phyloP scores from a whole-genome alignment of 1,140 invertebrate species.

The Probaryconus sp. region DNA sequence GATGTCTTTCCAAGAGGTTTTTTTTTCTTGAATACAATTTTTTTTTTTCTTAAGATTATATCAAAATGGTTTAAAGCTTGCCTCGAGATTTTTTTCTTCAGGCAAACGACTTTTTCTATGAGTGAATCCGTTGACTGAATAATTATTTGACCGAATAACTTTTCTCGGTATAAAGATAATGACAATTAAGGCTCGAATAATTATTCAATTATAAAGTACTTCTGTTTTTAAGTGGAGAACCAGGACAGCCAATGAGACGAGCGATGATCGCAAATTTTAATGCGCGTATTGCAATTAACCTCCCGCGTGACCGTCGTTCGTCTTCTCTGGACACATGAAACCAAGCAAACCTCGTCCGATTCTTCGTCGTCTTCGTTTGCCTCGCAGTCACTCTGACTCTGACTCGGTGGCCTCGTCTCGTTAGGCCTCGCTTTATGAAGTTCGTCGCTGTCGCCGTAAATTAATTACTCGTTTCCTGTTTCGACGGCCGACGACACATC shows the following conservation, averaged over 20 bases:
- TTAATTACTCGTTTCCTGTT: conserved; percentile 61
- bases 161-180: conserved; percentile 48
- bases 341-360: too few relatives aligned
- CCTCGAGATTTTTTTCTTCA: too few relatives aligned
- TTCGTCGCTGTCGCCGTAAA: conserved; percentile 31
- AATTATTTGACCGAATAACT: conserved; percentile 7
- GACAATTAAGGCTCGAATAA: conserved; percentile 37
- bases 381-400: not conserved
- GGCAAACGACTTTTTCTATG: too few relatives aligned
- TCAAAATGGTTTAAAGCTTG: too few relatives aligned
- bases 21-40: too few relatives aligned
- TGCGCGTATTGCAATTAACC: conserved; percentile 57
- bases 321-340: conserved; percentile 25
- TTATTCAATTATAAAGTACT: conserved; percentile 39
- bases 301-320: conserved; percentile 52
- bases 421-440: conserved; percentile 50
- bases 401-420: conserved; percentile 38
- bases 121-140: too few relatives aligned
- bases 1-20: too few relatives aligned
- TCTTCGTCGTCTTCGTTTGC: too few relatives aligned
- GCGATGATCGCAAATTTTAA: conserved; percentile 46
- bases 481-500: conserved; percentile 28
- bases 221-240: conserved; percentile 28
- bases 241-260: conserved; percentile 28
- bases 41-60: too few relatives aligned